A percentile compares a stretch with the other conserved stretches of the same genome.
These are phyloP conservation scores for Fulica atra DNA, from an alignment of 2,113 vertebrate species.

Conservation along the genomic window DNA sequence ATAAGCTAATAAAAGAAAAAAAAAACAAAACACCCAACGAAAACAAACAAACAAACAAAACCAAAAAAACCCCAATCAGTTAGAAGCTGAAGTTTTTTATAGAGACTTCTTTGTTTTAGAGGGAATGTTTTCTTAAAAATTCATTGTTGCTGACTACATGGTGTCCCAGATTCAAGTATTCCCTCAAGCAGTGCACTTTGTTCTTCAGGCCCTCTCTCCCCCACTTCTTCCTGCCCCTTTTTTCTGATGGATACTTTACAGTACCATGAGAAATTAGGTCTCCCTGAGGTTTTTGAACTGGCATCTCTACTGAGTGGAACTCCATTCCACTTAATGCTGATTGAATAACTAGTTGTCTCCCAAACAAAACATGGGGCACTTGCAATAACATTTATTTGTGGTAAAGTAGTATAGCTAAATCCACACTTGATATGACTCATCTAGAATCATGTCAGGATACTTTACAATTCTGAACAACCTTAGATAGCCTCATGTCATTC, in stretches of 20 bases:
- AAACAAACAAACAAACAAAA: too few relatives aligned
- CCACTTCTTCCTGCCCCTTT: background rate
- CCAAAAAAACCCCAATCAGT: too few relatives aligned
- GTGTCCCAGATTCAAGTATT: background rate
- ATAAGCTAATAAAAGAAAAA: background rate
- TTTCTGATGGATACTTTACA: background rate
- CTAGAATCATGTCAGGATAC: background rate
- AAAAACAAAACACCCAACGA: too few relatives aligned
- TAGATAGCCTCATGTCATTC: background rate
- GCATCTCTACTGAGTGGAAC: background rate
- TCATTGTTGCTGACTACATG: background rate
- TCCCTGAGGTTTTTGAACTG: background rate
- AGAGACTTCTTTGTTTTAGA: fast-evolving
- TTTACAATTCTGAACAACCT: background rate
- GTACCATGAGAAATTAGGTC: background rate
- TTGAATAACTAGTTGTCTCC: background rate
- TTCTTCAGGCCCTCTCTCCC: background rate
- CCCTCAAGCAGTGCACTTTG: background rate
- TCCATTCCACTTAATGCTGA: background rate
- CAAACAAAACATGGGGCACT: background rate
- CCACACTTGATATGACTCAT: background rate
- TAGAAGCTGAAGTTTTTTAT: background rate
- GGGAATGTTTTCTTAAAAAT: background rate
- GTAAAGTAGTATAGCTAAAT: background rate
- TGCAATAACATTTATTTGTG: background rate